Base-by-base conservation (phyloP, 2,888 invertebrate species). In the Calameuta filiformis region DNA sequence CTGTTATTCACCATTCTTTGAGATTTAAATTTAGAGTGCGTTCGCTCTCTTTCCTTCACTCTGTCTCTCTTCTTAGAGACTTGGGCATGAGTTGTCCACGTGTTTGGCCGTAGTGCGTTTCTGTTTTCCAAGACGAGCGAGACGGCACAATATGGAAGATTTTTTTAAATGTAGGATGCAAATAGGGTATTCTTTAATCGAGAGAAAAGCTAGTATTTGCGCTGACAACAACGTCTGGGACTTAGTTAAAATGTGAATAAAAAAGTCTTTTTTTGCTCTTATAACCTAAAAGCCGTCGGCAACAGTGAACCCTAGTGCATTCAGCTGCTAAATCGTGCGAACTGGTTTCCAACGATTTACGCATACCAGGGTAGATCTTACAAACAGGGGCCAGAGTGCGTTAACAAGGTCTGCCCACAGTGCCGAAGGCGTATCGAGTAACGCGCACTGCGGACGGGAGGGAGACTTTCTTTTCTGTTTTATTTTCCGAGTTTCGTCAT, bases 1-100 rank as follows among this genome's bases (percentile, higher is more conserved):
- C 77, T 69, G 68, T 56, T 56, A 56, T 56, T 56, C 56, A 56
- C 56, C 56, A 56, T 56, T 56, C 56, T 56, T 56, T 56, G 56
- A 56, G 56, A 23, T 23, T 56, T 56, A 56, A 56, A 56, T 56
- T 56, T 56, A 56, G 56, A 56, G 23, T 23, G 6, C 23, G 56
- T 9, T 9, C 56, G 23, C 1, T 56, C 56, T 56, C 12, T 37
- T 4, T 37, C 73, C 56, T 69, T 73, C 37, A 0, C 6, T 75
- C n/a, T 15, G n/a, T 33, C n/a, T 71, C 0, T 31, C 71, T 71
- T 71, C 71, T 30, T 23, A 30, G 6, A 30, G 30, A 34, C 71
- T 30, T 30, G 31, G 71, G 23, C 56, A 56, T 56, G 56, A 56
- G 56, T 56, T 23, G 23, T 56, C 56, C 56, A 56, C 56, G 23